phyloP scores from a whole-genome alignment of 2,113 vertebrate species.

The Ramphastos sulfuratus region DNA sequence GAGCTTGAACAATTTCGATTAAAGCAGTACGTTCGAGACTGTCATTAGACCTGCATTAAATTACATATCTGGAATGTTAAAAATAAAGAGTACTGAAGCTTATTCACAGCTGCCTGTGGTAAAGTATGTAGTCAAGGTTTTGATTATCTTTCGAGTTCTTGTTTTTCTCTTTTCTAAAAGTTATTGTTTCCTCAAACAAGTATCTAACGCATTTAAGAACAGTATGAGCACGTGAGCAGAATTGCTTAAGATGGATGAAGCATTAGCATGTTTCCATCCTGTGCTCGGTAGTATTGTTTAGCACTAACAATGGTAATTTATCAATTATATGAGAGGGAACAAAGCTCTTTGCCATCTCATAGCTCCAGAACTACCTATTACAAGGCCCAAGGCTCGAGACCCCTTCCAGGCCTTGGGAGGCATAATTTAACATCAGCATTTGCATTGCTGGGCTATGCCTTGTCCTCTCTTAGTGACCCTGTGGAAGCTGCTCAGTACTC shows the following conservation, averaged over 20 bases:
- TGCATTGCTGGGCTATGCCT: background rate
- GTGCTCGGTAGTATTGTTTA: constrained; percentile 37
- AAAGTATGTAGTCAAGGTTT: constrained; percentile 75
- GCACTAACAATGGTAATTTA: constrained; percentile 56
- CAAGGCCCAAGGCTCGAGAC: background rate
- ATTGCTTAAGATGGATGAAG: constrained; percentile 65
- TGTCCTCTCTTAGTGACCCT: background rate
- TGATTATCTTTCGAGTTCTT: constrained; percentile 80
- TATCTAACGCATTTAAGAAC: constrained; percentile 71
- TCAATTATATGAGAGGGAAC: constrained; percentile 34
- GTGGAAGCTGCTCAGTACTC: background rate
- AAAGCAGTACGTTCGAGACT: constrained; percentile 79
- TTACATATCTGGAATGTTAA: constrained; percentile 82
- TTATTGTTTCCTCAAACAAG: constrained; percentile 78
- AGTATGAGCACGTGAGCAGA: constrained; percentile 54
- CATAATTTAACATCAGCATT: background rate
- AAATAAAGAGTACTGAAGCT: constrained; percentile 78
- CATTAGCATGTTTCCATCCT: constrained; percentile 64
- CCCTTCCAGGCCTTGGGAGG: background rate
- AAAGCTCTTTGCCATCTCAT: background rate
- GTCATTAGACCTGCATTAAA: constrained; percentile 83
- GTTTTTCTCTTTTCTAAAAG: constrained; percentile 74
- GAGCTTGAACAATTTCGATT: constrained; percentile 80
- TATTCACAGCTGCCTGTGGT: constrained; percentile 71
- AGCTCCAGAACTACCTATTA: constrained; percentile 6